These are phyloP conservation scores for Montipora foliosa DNA, from an alignment of 64 coral and sea anemone species.

Conservation along the genomic window DNA sequence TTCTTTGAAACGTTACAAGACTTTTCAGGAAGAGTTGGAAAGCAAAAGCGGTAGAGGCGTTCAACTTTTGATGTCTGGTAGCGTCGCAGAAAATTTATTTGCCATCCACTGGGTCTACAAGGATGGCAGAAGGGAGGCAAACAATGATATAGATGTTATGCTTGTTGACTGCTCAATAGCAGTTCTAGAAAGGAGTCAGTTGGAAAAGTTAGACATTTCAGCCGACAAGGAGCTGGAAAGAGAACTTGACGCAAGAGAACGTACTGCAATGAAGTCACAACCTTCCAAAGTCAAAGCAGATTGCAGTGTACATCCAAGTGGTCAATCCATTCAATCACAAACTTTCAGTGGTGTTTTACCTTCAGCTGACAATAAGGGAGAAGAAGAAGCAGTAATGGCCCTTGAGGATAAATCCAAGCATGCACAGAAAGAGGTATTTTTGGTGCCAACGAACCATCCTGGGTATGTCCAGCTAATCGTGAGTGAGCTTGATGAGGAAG, in stretches of 20 bases:
- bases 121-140: constrained; percentile 49
- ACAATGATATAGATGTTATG: constrained; percentile 61
- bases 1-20: constrained; percentile 54
- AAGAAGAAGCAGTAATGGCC: neutral
- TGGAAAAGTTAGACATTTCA: neutral
- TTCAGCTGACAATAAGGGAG: neutral
- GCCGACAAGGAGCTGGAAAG: neutral
- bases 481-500: constrained; percentile 3
- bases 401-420: neutral
- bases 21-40: constrained; percentile 49
- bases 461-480: constrained; percentile 33
- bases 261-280: neutral
- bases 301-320: no score
- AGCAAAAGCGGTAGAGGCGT: constrained; percentile 37
- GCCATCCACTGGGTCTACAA: constrained; percentile 55
- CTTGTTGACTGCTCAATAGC: constrained; percentile 51
- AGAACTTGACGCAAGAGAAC: no score
- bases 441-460: constrained; percentile 20
- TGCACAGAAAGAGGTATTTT: neutral
- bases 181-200: neutral
- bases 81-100: constrained; percentile 47
- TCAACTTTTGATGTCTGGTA: constrained; percentile 53
- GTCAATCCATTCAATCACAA: neutral
- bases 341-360: no score
- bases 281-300: no score